These are phyloP conservation scores for Gonioctena quinquepunctata DNA, from an alignment of 1,140 invertebrate species.

Conservation along the genomic window DNA sequence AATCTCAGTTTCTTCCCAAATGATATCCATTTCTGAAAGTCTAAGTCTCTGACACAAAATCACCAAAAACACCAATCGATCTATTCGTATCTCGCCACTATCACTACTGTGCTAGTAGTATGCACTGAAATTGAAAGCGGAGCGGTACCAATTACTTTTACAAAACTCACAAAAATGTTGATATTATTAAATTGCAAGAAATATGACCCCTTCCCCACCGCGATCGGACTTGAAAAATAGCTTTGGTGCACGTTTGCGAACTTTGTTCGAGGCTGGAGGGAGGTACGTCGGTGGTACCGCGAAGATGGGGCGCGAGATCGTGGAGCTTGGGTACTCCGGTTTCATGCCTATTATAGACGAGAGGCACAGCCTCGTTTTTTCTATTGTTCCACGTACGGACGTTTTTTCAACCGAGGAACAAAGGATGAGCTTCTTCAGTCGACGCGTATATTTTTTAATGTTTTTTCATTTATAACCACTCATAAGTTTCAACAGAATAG, in stretches of 20 bases:
- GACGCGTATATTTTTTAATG: too few relatives aligned
- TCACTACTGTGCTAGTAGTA: too few relatives aligned
- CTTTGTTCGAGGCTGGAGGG: background rate
- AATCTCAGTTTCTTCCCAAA: conserved; percentile 12
- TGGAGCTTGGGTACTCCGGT: too few relatives aligned
- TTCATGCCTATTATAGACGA: background rate
- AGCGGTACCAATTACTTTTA: conserved; percentile 2
- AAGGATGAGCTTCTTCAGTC: too few relatives aligned
- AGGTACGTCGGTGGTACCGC: background rate
- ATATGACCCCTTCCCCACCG: background rate
- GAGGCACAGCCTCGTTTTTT: background rate
- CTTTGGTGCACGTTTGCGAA: background rate
- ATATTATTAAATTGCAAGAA: background rate
- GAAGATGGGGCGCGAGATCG: background rate
- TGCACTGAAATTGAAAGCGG: too few relatives aligned
- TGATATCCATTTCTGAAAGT: background rate
- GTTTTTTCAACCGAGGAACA: too few relatives aligned
- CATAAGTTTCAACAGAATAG: too few relatives aligned
- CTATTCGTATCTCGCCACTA: too few relatives aligned
- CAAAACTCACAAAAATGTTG: conserved; percentile 9
- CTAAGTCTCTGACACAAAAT: background rate
- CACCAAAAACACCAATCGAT: background rate
- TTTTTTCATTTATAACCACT: too few relatives aligned
- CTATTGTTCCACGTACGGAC: too few relatives aligned
- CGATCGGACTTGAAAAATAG: background rate